Evolutionary conservation across 2,797 vertebrate genomes (phyloP).

Genomic region (Rhinatrema bivittatum): DNA sequence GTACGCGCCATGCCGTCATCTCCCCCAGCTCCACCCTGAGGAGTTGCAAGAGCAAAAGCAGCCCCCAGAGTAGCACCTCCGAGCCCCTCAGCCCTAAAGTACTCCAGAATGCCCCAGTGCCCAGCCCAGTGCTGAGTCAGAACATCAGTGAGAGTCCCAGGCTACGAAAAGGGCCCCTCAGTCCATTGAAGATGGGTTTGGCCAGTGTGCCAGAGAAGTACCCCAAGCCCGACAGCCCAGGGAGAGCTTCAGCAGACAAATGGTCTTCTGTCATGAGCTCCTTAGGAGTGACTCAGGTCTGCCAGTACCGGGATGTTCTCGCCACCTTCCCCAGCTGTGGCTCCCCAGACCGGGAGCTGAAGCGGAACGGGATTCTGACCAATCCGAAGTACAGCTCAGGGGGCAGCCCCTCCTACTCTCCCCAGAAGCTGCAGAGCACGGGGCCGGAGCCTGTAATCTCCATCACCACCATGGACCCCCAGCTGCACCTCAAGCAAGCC

Average conservation of each 20-base stretch:
- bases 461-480: constrained; percentile 60
- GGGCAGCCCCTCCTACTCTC: not conserved
- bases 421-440: not conserved
- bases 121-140: constrained; percentile 3
- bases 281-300: constrained; percentile 61
- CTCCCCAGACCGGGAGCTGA: not conserved
- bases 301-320: too few relatives aligned
- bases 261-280: constrained; percentile 63
- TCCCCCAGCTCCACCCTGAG: constrained; percentile 35
- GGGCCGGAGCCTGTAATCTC: constrained; percentile 33
- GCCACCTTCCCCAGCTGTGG: not conserved
- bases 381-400: not conserved
- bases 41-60: constrained; percentile 48
- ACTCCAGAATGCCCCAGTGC: constrained; percentile 2
- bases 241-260: constrained; percentile 31
- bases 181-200: constrained; percentile 2
- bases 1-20: constrained; percentile 57
- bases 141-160: constrained; percentile 25
- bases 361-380: constrained; percentile 1
- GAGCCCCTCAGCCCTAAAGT: constrained; percentile 15
- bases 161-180: too few relatives aligned
- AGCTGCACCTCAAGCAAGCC: constrained; percentile 71
- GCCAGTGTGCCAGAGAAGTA: constrained; percentile 14
- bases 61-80: constrained; percentile 32
- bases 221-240: not conserved